phyloP scores from a whole-genome alignment of 2,888 invertebrate species.

The Sphecodes monilicornis region DNA sequence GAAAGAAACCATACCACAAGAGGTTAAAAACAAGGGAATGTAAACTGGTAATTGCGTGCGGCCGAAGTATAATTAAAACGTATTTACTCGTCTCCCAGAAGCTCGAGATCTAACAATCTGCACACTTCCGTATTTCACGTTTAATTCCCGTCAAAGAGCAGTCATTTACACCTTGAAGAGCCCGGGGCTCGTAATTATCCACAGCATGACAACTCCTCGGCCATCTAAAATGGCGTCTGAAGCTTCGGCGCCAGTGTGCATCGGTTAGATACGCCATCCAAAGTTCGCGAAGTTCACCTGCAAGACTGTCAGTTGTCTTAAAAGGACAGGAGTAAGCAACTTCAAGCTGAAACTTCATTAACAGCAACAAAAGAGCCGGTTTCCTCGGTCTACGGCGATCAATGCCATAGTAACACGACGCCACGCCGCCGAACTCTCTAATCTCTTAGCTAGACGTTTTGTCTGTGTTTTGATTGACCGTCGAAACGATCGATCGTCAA shows the following conservation, averaged over 20 bases:
- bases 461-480: conserved; percentile 26
- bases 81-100: background rate
- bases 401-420: conserved; percentile 63
- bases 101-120: background rate
- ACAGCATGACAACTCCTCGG: conserved; percentile 18
- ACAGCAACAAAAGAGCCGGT: conserved; percentile 59
- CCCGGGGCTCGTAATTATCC: conserved; percentile 36
- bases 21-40: background rate
- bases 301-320: conserved; percentile 50
- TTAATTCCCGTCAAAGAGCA: background rate
- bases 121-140: background rate
- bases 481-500: background rate
- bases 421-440: conserved; percentile 9
- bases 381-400: conserved; percentile 45
- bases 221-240: conserved; percentile 20
- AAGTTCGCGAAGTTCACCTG: conserved; percentile 26
- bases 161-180: background rate
- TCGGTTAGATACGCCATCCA: conserved; percentile 34
- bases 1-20: background rate
- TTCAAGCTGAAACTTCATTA: conserved; percentile 63
- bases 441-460: conserved; percentile 36
- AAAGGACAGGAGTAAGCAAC: conserved; percentile 15
- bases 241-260: conserved; percentile 11
- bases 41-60: background rate
- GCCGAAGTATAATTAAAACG: background rate